Evolutionary conservation across 1,140 invertebrate genomes (phyloP), one percentile per base, ranked within the genome.

Genomic region (Heliconius eleuchia): DNA sequence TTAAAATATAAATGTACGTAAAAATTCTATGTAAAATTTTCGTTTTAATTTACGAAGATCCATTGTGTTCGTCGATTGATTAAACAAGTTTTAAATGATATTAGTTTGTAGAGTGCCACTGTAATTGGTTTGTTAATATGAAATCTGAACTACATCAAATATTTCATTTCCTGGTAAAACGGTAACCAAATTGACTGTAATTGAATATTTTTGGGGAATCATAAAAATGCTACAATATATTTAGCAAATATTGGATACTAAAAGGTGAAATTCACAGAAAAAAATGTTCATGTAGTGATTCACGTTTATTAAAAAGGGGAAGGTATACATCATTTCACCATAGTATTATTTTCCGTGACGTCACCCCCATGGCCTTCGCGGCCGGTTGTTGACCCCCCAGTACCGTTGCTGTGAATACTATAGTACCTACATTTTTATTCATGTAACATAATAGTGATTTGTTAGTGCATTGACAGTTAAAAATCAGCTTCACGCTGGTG

Each of bases 351-450:
- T 85, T 82, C 80, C 76, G 46, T 91, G 89, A 91, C 91, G 88
- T 91, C 88, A 89, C 76, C 30, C 74, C 83, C 82, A 85, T 84
- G 89, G 84, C 91, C 91, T 92, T 91, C 91, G 84, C 85, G 89
- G 85, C 82, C 89, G 89, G 88, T 88, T 85, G 78, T 73, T 76
- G 91, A 88, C 88, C 89, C 79, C 23, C 83, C 73, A 19, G 81
- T 81, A 86, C 89, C 85, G 86, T 87, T 88, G 87, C 76, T 86
- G 84, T 82, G 84, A 86, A 88, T 85, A 78, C 55, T 66, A 50
- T 66, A 74, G 72, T 70, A 52, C 50, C 16, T 46, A 70, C 60
- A 39, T 76, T 55, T 76, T 46, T 19, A 18, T 73, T 73, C 23
- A 27, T 23, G 13, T 50, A 50, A 46, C 37, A 73, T 73, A 9